A percentile compares a stretch with the other conserved stretches of the same genome.
These are phyloP conservation scores for Arenicola marina DNA, from an alignment of 2,888 invertebrate species.

Conservation along the genomic window DNA sequence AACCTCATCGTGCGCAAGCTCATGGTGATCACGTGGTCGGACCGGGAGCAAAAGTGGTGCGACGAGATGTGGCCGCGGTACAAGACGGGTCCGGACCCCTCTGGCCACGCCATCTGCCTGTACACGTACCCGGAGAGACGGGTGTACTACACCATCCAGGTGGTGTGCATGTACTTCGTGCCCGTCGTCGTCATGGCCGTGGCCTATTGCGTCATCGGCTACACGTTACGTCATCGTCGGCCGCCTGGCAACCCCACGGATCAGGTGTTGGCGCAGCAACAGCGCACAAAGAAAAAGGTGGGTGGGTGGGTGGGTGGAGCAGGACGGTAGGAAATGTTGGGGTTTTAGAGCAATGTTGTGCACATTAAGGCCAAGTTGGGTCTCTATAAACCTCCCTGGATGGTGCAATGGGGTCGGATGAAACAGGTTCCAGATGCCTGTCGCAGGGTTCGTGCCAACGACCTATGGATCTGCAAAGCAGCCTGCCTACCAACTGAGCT, in stretches of 20 bases:
- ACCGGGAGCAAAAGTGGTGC: constrained; percentile 46
- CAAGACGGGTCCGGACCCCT: constrained; percentile 14
- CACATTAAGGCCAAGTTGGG: too few species aligned
- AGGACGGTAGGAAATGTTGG: too few species aligned
- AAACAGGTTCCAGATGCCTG: too few species aligned
- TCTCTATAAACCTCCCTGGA: too few species aligned
- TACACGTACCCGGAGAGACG: constrained; percentile 15
- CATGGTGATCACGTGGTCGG: constrained; percentile 34
- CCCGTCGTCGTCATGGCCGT: constrained; percentile 46
- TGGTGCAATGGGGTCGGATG: too few species aligned
- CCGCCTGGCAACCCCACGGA: constrained; percentile 11
- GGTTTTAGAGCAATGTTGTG: too few species aligned
- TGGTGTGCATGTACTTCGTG: constrained; percentile 47
- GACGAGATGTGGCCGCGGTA: constrained; percentile 44
- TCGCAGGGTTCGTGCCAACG: too few species aligned
- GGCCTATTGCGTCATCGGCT: constrained; percentile 40
- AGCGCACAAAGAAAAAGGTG: constrained; percentile 7
- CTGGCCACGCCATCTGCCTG: neutral
- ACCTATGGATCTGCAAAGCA: too few species aligned
- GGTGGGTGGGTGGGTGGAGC: too few species aligned
- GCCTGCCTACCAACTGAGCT: too few species aligned
- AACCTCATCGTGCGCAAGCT: constrained; percentile 39
- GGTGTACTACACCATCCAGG: constrained; percentile 43
- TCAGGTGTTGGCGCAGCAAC: constrained; percentile 1
- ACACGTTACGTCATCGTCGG: neutral